Percentiles rank a stretch among this genome's conserved stretches.
Evolutionary conservation across 2,888 invertebrate species (phyloP).

Genomic region (Autographa pulchrina): DNA sequence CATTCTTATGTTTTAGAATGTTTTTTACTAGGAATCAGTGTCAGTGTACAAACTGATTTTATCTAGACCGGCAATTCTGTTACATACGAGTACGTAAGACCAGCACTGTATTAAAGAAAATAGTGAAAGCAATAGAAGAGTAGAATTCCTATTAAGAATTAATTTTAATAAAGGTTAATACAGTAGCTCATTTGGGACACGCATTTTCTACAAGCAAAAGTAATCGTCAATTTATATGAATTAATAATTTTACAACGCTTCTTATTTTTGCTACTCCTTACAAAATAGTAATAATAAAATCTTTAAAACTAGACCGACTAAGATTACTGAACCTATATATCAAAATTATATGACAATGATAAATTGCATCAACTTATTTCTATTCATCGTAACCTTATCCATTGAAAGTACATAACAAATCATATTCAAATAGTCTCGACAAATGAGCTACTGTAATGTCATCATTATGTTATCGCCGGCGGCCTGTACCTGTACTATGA

Average conservation of each 20-base stretch:
- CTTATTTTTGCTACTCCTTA: no score
- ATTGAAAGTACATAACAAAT: conserved; percentile 32
- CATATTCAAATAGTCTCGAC: conserved; percentile 28
- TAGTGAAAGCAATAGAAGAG: no score
- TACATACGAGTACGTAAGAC: neutral
- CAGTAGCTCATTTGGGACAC: no score
- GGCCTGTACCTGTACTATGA: conserved; percentile 6
- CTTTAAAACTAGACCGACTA: no score
- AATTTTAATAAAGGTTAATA: no score
- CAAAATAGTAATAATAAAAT: no score
- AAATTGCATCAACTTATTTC: neutral
- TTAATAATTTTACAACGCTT: no score
- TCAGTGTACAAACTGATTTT: neutral
- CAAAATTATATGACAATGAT: neutral
- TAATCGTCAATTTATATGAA: no score
- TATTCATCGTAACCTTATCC: conserved; percentile 1
- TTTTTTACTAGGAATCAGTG: neutral
- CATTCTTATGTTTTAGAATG: neutral
- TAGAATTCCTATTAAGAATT: no score
- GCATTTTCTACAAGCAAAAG: no score
- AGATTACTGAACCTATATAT: no score
- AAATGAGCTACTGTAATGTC: conserved; percentile 45
- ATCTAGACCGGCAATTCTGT: neutral
- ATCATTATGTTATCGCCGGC: conserved; percentile 48
- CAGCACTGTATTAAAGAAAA: neutral